These are phyloP conservation scores for Dryobota labecula DNA, from an alignment of 2,888 invertebrate genomes.

Conservation along the genomic window DNA sequence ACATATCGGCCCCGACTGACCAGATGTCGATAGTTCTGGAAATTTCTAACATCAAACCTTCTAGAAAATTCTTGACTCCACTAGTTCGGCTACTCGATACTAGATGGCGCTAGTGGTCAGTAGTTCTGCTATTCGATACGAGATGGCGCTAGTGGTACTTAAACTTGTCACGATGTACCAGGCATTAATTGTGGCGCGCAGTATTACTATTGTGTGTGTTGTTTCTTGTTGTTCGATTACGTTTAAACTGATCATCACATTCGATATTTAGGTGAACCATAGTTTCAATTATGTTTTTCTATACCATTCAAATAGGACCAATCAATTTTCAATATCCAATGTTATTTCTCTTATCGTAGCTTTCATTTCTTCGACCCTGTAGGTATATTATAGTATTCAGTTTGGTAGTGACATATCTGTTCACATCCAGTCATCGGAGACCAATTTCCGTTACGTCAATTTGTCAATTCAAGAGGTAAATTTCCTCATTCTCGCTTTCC, in stretches of 20 bases:
- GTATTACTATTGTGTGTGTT: no score
- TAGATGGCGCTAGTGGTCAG: no score
- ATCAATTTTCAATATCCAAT: neutral
- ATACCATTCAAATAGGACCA: no score
- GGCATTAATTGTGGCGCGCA: no score
- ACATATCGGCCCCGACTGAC: no score
- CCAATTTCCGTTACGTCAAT: conserved; percentile 44
- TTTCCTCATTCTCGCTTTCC: conserved; percentile 23
- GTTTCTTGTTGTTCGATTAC: neutral
- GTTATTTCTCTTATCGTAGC: neutral
- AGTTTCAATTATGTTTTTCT: neutral
- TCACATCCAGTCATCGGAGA: conserved; percentile 15
- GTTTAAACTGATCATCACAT: neutral
- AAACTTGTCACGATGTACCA: no score
- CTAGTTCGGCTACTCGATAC: no score
- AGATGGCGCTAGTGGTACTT: no score
- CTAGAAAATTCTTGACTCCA: no score
- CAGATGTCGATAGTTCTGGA: no score
- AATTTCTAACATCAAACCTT: no score
- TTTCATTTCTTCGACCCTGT: neutral
- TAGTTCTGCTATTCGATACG: no score
- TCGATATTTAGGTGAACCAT: neutral
- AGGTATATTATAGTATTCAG: neutral
- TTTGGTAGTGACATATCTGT: conserved; percentile 26
- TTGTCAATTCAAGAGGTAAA: conserved; percentile 24